phyloP scores from a whole-genome alignment of 2,113 vertebrate species.

The Cavia porcellus region DNA sequence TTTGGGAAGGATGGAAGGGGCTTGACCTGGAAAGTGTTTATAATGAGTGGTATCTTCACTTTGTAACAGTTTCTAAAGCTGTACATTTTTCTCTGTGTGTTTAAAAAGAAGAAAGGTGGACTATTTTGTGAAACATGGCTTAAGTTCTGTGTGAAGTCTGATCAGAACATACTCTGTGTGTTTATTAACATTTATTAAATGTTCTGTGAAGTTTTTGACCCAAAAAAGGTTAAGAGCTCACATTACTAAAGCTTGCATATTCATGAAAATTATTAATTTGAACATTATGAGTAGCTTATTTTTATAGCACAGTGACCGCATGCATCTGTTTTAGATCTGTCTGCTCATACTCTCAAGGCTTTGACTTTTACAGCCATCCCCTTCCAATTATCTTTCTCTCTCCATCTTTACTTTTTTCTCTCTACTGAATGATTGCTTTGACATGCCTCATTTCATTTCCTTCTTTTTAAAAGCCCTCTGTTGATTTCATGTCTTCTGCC shows the following conservation, averaged over 20 bases:
- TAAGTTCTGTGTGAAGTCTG: not conserved
- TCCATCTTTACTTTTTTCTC: not conserved
- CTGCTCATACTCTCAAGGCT: not conserved
- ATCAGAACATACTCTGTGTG: not conserved
- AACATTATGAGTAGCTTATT: not conserved
- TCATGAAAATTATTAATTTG: conserved; percentile 13
- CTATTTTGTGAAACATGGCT: not conserved
- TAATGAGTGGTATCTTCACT: not conserved
- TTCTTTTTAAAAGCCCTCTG: not conserved
- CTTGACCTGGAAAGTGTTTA: not conserved
- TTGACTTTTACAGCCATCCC: not conserved
- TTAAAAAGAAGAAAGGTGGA: conserved; percentile 49
- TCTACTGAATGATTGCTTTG: not conserved
- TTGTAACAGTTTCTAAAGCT: conserved; percentile 33
- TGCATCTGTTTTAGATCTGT: not conserved
- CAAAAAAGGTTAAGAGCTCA: not conserved
- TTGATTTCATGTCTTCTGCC: not conserved
- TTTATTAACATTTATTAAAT: conserved; percentile 53
- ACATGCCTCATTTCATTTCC: not conserved
- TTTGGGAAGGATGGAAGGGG: conserved; percentile 3
- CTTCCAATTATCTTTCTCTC: not conserved
- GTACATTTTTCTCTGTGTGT: not conserved
- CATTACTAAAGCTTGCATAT: not conserved
- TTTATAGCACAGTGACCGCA: not conserved
- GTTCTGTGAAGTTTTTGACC: not conserved